These are phyloP conservation scores for Bombus balteatus DNA, from an alignment of 1,140 invertebrate genomes.

Conservation along the genomic window DNA sequence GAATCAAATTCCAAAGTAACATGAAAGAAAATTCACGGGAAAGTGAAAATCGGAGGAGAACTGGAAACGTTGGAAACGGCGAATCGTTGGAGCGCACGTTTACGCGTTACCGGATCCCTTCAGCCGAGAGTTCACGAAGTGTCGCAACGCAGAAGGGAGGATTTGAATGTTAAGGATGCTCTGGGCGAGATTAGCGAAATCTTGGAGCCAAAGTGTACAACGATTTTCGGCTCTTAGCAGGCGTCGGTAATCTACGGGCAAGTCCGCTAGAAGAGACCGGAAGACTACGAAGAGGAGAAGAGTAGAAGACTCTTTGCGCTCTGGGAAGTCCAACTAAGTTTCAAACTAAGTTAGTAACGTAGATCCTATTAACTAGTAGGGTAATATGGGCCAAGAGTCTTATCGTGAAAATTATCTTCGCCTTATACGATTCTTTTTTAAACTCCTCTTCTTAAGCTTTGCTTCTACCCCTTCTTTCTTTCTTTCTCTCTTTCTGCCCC, in stretches of 20 bases:
- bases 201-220: slow-evolving; percentile 54
- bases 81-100: neutral
- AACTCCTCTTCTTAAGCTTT: slow-evolving; percentile 26
- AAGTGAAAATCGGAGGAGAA: neutral
- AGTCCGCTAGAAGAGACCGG: slow-evolving; percentile 24
- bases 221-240: slow-evolving; percentile 48
- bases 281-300: slow-evolving; percentile 29
- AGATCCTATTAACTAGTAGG: slow-evolving; percentile 76
- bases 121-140: neutral
- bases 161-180: slow-evolving; percentile 44
- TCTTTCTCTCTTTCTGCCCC: neutral
- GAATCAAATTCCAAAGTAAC: neutral
- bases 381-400: slow-evolving; percentile 75
- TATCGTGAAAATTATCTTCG: slow-evolving; percentile 74
- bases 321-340: slow-evolving; percentile 67
- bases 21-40: neutral
- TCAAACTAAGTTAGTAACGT: slow-evolving; percentile 75
- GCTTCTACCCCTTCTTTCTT: too few relatives aligned
- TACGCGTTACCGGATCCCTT: neutral
- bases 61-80: neutral
- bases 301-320: slow-evolving; percentile 62
- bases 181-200: slow-evolving; percentile 51
- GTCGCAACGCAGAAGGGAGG: neutral
- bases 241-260: slow-evolving; percentile 51
- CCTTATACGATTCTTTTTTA: slow-evolving; percentile 66